phyloP scores from a whole-genome alignment of 1,140 invertebrate species.

The Drosophila sproati region DNA sequence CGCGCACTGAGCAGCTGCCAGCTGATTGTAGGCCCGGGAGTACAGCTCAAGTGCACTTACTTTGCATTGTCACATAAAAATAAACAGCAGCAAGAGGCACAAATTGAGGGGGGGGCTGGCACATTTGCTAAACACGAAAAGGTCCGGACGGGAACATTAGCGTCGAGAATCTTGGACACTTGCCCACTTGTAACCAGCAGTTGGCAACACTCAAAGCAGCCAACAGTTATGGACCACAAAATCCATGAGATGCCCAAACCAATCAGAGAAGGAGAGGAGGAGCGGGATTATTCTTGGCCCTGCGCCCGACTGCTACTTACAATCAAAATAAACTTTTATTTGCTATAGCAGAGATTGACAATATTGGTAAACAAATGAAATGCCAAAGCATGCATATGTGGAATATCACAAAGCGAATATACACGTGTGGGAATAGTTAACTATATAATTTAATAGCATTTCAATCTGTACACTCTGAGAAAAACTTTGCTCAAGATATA shows the following conservation, averaged over 20 bases:
- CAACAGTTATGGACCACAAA: conserved; percentile 61
- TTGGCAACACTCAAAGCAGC: conserved; percentile 30
- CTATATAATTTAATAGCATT: conserved; percentile 11
- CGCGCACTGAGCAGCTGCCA: conserved; percentile 47
- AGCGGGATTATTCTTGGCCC: conserved; percentile 36
- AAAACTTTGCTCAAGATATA: no score
- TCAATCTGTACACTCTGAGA: not conserved
- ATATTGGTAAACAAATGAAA: conserved; percentile 30
- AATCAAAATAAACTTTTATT: conserved; percentile 79
- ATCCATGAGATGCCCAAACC: conserved; percentile 27
- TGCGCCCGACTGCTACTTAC: conserved; percentile 37
- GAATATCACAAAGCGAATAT: conserved; percentile 20
- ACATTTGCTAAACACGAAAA: conserved; percentile 47
- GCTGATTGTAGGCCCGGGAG: conserved; percentile 47
- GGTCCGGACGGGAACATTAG: conserved; percentile 75
- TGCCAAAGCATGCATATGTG: conserved; percentile 20
- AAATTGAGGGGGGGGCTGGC: not conserved
- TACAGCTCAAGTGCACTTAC: conserved; percentile 76
- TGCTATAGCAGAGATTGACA: conserved; percentile 53
- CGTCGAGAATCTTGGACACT: conserved; percentile 61
- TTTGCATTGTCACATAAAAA: conserved; percentile 82
- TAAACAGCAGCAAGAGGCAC: conserved; percentile 54
- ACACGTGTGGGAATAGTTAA: not conserved
- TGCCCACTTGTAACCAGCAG: conserved; percentile 51
- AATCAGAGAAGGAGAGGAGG: not conserved